Percentiles rank a stretch among this genome's conserved stretches.
Evolutionary conservation across 2,888 invertebrate genomes (phyloP).

Genomic region (Orthosia cruda): DNA sequence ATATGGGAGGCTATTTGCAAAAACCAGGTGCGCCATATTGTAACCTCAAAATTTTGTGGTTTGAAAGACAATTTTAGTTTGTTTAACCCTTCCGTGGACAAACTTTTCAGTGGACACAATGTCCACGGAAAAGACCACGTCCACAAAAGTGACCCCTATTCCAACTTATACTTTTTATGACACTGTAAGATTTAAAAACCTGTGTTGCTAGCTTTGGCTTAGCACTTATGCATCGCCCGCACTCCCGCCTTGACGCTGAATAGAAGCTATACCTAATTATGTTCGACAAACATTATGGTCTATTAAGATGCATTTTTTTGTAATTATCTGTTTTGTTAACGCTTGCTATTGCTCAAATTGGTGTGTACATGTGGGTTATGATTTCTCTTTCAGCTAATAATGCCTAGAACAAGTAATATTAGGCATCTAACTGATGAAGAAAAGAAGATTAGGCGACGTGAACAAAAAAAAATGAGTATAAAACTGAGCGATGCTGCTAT

Average conservation of each 20-base stretch:
- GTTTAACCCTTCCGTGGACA: constrained; percentile 13
- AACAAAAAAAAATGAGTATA: constrained; percentile 17
- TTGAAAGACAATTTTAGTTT: neutral
- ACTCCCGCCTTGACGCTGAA: neutral
- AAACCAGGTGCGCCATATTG: too few species aligned
- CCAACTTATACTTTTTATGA: constrained; percentile 4
- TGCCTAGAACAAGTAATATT: neutral
- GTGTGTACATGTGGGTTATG: constrained; percentile 21
- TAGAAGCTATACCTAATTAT: neutral
- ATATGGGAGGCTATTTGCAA: constrained; percentile 1
- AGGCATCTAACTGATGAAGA: constrained; percentile 19
- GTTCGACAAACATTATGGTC: neutral
- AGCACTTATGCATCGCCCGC: neutral
- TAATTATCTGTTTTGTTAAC: neutral
- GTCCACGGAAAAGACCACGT: constrained; percentile 15
- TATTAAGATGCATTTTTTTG: too few species aligned
- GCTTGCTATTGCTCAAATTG: neutral
- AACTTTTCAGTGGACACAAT: constrained; percentile 15
- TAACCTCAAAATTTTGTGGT: too few species aligned
- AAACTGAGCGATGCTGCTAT: constrained; percentile 12
- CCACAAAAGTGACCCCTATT: constrained; percentile 2
- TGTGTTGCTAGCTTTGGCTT: neutral
- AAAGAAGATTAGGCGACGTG: constrained; percentile 14
- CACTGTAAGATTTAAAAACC: neutral
- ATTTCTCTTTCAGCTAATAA: constrained; percentile 15